Evolutionary conservation across 2,888 invertebrate species (phyloP).

Genomic region (Lepidocyrtinus sp.): DNA sequence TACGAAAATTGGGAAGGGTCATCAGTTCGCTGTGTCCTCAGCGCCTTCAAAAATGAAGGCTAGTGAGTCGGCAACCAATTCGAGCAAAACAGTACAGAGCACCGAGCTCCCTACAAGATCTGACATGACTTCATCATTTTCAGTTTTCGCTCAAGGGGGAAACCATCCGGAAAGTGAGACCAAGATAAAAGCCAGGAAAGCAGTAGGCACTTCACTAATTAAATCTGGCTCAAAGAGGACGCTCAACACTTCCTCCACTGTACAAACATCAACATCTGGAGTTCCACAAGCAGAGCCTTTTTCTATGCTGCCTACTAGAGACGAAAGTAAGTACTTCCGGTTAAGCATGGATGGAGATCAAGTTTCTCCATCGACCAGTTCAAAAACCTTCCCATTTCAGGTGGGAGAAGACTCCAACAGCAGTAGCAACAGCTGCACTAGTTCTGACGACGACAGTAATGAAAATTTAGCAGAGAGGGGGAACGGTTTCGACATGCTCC

Average conservation of each 20-base stretch:
- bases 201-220: neutral
- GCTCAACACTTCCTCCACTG: no score
- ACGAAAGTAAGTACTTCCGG: neutral
- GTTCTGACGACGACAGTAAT: constrained; percentile 71
- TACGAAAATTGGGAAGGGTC: constrained; percentile 17
- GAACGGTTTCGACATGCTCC: neutral
- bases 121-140: neutral
- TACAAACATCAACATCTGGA: neutral
- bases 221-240: neutral
- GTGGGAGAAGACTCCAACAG: constrained; percentile 73
- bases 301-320: neutral
- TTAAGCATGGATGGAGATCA: neutral
- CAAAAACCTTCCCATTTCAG: constrained; percentile 71
- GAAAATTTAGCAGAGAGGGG: neutral
- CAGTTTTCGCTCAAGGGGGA: neutral
- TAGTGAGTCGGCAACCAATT: neutral
- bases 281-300: neutral
- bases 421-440: constrained; percentile 73
- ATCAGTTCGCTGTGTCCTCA: constrained; percentile 12
- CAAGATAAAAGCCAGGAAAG: neutral
- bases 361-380: constrained; percentile 55
- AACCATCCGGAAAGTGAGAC: neutral
- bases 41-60: neutral
- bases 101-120: neutral
- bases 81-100: neutral